Evolutionary conservation across 2,797 vertebrate genomes (phyloP).

Genomic region (Pteropus rufus): DNA sequence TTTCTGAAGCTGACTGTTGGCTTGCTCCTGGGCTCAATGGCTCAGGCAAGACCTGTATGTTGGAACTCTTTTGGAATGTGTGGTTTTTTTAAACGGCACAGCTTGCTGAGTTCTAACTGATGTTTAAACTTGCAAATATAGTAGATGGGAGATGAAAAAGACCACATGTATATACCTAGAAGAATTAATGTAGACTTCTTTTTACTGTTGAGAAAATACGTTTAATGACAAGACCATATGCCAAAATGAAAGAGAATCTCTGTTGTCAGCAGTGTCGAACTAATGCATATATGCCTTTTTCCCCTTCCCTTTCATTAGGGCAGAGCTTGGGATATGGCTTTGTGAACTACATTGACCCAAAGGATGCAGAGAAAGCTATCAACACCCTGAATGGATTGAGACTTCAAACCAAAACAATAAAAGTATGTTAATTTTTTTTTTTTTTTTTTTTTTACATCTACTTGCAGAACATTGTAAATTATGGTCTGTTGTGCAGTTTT

Average conservation of each 20-base stretch:
- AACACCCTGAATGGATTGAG: constrained; percentile 98
- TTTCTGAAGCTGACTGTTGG: background rate
- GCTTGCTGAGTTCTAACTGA: constrained; percentile 17
- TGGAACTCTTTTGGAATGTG: background rate
- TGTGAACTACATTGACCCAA: constrained; percentile 98
- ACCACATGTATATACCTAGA: background rate
- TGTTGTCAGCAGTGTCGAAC: background rate
- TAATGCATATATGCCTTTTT: constrained; percentile 48
- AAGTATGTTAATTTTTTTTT: constrained; percentile 85
- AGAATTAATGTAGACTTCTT: constrained; percentile 28
- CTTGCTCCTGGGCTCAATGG: background rate
- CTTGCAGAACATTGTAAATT: background rate
- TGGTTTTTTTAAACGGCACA: constrained; percentile 2
- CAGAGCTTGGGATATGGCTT: constrained; percentile 99
- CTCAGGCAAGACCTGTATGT: background rate
- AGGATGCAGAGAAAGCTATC: constrained; percentile 99
- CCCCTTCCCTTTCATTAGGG: constrained; percentile 83
- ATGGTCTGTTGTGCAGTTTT: background rate
- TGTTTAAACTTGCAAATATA: constrained; percentile 34
- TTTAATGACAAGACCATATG: constrained; percentile 10
- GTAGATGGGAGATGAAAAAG: constrained; percentile 27
- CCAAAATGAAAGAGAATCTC: background rate
- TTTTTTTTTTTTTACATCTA: background rate
- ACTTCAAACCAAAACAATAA: constrained; percentile 99
- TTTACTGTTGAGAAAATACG: constrained; percentile 18